These are phyloP conservation scores for Noctua fimbriata DNA, from an alignment of 2,888 invertebrate genomes.

Conservation along the genomic window DNA sequence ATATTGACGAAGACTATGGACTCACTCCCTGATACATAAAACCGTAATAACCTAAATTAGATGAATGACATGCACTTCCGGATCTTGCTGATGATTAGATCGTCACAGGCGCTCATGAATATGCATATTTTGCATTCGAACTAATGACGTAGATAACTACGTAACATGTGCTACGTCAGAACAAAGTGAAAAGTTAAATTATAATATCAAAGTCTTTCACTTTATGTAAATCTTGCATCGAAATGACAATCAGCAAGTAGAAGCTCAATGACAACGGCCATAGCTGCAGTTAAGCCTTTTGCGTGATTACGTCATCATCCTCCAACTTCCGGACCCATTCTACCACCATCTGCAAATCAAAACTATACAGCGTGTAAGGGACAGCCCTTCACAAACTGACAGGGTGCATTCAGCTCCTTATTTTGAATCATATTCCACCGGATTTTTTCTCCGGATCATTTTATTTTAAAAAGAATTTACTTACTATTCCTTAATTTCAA, in stretches of 20 bases:
- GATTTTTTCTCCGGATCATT: no score
- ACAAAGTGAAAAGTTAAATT: neutral
- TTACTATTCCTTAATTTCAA: no score
- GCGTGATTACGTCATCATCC: neutral
- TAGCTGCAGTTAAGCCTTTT: neutral
- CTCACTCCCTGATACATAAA: neutral
- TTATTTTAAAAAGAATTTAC: no score
- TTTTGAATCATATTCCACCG: no score
- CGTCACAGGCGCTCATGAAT: neutral
- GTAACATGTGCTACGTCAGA: neutral
- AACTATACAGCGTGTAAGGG: no score
- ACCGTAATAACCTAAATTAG: neutral
- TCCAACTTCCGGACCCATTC: neutral
- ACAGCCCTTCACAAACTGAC: no score
- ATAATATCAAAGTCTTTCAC: neutral
- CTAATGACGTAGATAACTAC: neutral
- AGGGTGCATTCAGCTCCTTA: no score
- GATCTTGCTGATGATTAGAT: neutral
- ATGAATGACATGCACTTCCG: neutral
- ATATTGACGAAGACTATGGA: conserved; percentile 1
- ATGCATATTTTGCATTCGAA: neutral
- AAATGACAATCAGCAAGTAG: neutral
- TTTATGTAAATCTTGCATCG: neutral
- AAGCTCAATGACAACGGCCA: neutral
- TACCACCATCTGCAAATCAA: neutral